Percentiles rank a stretch among this genome's conserved stretches.
Conservation (phyloP, 2,888 invertebrate species). For the Ophion ventricosus region DNA sequence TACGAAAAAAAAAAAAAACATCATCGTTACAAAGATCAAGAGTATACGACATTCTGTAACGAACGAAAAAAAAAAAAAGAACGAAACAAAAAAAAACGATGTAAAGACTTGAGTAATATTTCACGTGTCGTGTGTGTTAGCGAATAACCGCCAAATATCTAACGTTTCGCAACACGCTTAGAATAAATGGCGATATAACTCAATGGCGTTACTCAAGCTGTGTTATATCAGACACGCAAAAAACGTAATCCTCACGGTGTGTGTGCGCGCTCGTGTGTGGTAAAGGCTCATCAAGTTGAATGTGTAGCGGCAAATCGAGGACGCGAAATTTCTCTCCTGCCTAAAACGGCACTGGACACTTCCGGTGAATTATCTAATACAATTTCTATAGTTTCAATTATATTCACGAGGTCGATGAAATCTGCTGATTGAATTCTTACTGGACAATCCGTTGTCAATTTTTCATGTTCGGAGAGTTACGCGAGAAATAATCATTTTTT, state of each 20-base stretch:
- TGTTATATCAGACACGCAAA: conserved; percentile 23
- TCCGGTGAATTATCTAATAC: conserved; percentile 41
- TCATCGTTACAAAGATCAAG: conserved; percentile 27
- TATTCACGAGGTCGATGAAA: not conserved
- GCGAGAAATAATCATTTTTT: not conserved
- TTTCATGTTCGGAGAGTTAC: not conserved
- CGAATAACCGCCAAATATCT: conserved; percentile 47
- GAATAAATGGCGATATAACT: conserved; percentile 50
- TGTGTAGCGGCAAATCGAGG: conserved; percentile 1
- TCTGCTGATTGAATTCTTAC: not conserved
- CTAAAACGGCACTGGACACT: conserved; percentile 12
- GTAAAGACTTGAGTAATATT: conserved; percentile 43
- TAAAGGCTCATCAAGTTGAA: not conserved
- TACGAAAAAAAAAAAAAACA: conserved; percentile 30
- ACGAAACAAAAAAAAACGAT: not conserved
- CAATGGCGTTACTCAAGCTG: conserved; percentile 47
- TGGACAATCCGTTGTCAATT: not conserved
- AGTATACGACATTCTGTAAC: conserved; percentile 12
- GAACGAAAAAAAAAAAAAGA: conserved; percentile 11
- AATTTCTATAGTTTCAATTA: conserved; percentile 29
- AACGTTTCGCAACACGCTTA: conserved; percentile 53
- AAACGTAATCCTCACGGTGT: conserved; percentile 8
- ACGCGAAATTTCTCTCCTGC: conserved; percentile 48
- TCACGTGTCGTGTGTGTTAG: conserved; percentile 29
- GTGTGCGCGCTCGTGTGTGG: not conserved